Percentiles rank a stretch among this genome's conserved stretches.
Conservation (phyloP, 2,888 invertebrate species). For the Andrena chrysosceles region DNA sequence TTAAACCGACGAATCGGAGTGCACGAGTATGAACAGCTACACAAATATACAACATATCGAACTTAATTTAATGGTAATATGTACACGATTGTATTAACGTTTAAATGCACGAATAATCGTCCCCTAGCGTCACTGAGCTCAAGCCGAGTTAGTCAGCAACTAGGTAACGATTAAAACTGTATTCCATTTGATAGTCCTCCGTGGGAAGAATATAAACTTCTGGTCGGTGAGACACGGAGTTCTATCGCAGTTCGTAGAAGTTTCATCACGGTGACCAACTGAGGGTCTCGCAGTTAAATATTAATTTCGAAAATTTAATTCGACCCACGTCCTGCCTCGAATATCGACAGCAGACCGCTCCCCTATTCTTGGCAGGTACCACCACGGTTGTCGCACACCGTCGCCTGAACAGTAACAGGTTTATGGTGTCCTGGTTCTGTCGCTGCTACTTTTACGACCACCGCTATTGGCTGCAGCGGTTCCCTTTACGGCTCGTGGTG, state of each 20-base stretch:
- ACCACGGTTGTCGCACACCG: conserved; percentile 45
- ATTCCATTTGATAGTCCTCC: not conserved
- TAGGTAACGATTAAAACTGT: not conserved
- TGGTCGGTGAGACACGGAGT: too few relatives aligned
- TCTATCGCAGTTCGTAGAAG: conserved; percentile 2
- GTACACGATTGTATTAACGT: conserved; percentile 27
- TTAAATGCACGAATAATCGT: conserved; percentile 49
- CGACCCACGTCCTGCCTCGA: conserved; percentile 17
- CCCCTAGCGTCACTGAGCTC: not conserved
- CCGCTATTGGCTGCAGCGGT: conserved; percentile 61
- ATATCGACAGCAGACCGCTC: conserved; percentile 18
- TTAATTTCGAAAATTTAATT: conserved; percentile 36
- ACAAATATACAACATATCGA: conserved; percentile 10
- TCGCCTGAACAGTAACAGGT: conserved; percentile 57
- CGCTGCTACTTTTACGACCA: conserved; percentile 62
- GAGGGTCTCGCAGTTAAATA: conserved; percentile 30
- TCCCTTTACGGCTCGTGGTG: conserved; percentile 38
- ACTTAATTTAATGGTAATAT: conserved; percentile 5
- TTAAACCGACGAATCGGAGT: not conserved
- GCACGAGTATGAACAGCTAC: conserved; percentile 4
- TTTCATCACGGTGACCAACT: not conserved
- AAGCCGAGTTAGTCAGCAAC: not conserved
- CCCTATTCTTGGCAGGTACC: conserved; percentile 46
- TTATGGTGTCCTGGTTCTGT: conserved; percentile 52
- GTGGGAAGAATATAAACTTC: not conserved